These are phyloP conservation scores for Eristalis tenax DNA, from an alignment of 2,888 invertebrate species.

Conservation along the genomic window DNA sequence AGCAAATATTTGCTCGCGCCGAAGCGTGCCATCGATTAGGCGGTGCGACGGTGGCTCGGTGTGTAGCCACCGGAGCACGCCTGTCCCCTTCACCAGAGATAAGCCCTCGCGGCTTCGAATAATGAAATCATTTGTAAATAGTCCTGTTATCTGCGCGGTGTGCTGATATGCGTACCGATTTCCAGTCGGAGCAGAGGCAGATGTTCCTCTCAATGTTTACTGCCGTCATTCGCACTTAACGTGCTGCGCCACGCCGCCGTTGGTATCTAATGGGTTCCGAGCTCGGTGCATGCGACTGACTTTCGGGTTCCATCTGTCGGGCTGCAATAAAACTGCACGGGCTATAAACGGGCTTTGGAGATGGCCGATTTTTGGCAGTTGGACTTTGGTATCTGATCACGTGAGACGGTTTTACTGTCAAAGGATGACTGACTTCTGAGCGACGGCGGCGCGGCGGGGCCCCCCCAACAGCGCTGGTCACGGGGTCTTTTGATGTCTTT, in stretches of 20 bases:
- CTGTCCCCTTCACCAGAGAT: background rate
- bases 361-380: background rate
- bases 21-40: constrained; percentile 41
- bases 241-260: background rate
- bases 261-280: background rate
- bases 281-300: background rate
- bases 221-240: background rate
- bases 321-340: background rate
- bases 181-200: background rate
- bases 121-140: constrained; percentile 1
- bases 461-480: background rate
- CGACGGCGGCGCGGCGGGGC: background rate
- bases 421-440: background rate
- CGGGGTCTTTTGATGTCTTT: background rate
- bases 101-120: constrained; percentile 9
- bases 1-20: constrained; percentile 57
- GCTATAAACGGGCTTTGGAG: background rate
- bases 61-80: background rate
- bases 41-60: background rate
- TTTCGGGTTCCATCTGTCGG: background rate
- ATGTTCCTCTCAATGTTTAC: background rate
- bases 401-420: background rate
- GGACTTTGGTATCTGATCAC: background rate
- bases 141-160: background rate
- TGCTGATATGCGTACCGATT: background rate